These are phyloP conservation scores for Drosophila arizonae DNA, from an alignment of 1,140 invertebrate species.

Conservation along the genomic window DNA sequence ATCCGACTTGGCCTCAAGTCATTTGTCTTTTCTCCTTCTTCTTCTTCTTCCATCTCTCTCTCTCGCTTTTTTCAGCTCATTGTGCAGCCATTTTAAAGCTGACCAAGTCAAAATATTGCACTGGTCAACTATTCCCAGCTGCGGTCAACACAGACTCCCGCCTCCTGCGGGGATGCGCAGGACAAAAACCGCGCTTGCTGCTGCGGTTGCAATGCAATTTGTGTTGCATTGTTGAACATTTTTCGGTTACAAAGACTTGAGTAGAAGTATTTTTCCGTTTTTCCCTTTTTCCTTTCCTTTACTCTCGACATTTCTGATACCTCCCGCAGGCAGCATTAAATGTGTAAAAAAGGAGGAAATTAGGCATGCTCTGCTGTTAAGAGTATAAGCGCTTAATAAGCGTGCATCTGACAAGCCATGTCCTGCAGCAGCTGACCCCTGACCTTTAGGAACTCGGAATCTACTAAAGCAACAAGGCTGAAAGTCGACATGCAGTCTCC, in stretches of 20 bases:
- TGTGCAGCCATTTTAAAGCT: conserved; percentile 48
- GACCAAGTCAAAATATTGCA: conserved; percentile 76
- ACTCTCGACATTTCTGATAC: conserved; percentile 10
- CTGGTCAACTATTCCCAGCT: conserved; percentile 71
- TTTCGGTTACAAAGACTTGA: conserved; percentile 31
- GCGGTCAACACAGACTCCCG: conserved; percentile 38
- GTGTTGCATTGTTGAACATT: conserved; percentile 75
- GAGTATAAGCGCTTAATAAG: neutral
- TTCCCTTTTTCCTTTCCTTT: conserved; percentile 11
- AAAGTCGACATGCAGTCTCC: neutral
- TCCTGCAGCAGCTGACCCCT: neutral
- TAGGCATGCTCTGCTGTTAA: too few species aligned
- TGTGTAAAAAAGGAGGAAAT: too few species aligned
- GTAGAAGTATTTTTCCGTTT: conserved; percentile 8
- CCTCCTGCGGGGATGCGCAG: neutral
- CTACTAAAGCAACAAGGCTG: neutral
- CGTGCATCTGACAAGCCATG: neutral
- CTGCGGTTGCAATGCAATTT: conserved; percentile 71
- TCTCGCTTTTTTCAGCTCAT: neutral
- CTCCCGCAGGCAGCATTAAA: neutral
- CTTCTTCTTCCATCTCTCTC: neutral
- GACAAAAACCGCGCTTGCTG: conserved; percentile 61
- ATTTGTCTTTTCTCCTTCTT: conserved; percentile 12
- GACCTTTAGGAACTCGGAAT: neutral
- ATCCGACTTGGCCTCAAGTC: conserved; percentile 28